Evolutionary conservation across 1,140 invertebrate genomes (phyloP).

Genomic region (Linepithema humile): DNA sequence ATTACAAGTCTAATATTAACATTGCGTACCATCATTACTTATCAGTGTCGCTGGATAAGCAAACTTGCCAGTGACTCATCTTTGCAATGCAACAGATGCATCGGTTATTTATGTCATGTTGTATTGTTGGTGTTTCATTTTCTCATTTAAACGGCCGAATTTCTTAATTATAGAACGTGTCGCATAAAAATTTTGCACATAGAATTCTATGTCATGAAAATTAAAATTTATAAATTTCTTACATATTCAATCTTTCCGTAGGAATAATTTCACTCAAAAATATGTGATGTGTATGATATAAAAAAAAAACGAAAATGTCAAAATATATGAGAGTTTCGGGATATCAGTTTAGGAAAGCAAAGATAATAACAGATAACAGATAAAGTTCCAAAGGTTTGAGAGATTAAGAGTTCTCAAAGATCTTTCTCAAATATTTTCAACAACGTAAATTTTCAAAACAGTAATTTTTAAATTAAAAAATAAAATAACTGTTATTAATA

Average conservation of each 20-base stretch:
- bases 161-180: not conserved
- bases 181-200: not conserved
- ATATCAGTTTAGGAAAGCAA: not conserved
- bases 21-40: slow-evolving; percentile 21
- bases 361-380: too few relatives aligned
- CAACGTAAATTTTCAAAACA: not conserved
- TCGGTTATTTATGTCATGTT: slow-evolving; percentile 7
- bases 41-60: slow-evolving; percentile 36
- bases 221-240: not conserved
- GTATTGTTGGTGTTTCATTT: not conserved
- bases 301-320: too few relatives aligned
- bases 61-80: slow-evolving; percentile 36
- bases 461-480: not conserved
- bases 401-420: not conserved
- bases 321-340: too few relatives aligned
- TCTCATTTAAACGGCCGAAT: not conserved
- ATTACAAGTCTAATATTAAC: slow-evolving; percentile 38
- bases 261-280: not conserved
- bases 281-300: not conserved
- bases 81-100: slow-evolving; percentile 12
- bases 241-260: not conserved
- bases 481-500: not conserved
- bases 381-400: not conserved
- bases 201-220: not conserved
- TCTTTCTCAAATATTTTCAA: not conserved